Conservation (phyloP, 2,888 invertebrate genomes). For the Tenodera sinensis region DNA sequence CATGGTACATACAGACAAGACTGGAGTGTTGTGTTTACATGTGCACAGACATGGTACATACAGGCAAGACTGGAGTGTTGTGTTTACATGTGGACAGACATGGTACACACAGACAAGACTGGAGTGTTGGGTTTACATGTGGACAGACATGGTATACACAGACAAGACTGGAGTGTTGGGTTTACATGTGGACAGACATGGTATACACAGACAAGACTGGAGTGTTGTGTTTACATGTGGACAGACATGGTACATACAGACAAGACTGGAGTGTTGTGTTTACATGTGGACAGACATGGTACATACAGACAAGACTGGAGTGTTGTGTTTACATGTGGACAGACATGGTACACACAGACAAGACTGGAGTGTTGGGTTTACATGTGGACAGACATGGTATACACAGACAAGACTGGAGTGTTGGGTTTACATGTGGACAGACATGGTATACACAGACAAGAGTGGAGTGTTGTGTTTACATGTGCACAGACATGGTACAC, state of each 20-base stretch:
- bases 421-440: background rate
- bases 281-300: too few relatives aligned
- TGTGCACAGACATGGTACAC: too few relatives aligned
- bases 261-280: background rate
- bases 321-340: background rate
- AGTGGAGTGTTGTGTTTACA: background rate
- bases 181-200: too few relatives aligned
- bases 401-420: background rate
- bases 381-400: too few relatives aligned
- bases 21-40: background rate
- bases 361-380: background rate
- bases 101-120: background rate
- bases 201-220: background rate
- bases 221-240: background rate
- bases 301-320: background rate
- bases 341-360: too few relatives aligned
- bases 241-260: too few relatives aligned
- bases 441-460: background rate
- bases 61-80: background rate
- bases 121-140: background rate
- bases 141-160: too few relatives aligned
- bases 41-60: too few relatives aligned
- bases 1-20: background rate
- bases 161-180: background rate
- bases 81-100: too few relatives aligned